Base-by-base conservation (phyloP, 2,888 invertebrate genomes). In the Acrocera orbiculus region DNA sequence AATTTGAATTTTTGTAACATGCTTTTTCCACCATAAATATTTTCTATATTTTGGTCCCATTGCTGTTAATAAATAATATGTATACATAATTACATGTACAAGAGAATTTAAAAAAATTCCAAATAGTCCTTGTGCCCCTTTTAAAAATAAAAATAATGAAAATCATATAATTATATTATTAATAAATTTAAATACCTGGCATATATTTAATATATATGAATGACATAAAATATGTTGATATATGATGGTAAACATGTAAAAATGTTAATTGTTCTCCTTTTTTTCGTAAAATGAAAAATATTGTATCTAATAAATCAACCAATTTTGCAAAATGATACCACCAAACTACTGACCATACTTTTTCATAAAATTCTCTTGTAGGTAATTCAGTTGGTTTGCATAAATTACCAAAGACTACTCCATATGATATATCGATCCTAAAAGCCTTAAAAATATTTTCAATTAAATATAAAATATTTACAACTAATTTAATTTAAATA, bases 241-340 rank as follows among this genome's bases (percentile, higher is more conserved):
- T 67, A 53, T 90, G 90, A 57, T 90, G 90, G 51, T 87, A 89
- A 10, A 90, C 74, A 51, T 90, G 90, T 13, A 92, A 67, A 52
- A 83, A 81, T 0, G 85, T 75, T 16, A 90, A 77, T 59, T 90
- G 90, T 34, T 75, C 75, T 47, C 81, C 76, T 58, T 90, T 90
- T 60, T 90, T 90, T 30, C 90, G 69, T 46, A 90, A 57, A 6
- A 90, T 82, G 52, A 90, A 90, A 63, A 92, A 90, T 15, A 85
- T 69, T 0, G 82, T 83, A 50, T 83, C 83, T 38, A 82, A 51
- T 0, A 83, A 65, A 50, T 83, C 83, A 2, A 78, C 65, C 31
- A 82, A 62, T 59, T 83, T 83, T 13, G 80, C 79, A 42, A 77
- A 67, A 52, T 79, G 81, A 52, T 82, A 83, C 67, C 75, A 78